These are phyloP conservation scores for Strigamia maritima DNA, from an alignment of 2,888 invertebrate species.

Conservation along the genomic window DNA sequence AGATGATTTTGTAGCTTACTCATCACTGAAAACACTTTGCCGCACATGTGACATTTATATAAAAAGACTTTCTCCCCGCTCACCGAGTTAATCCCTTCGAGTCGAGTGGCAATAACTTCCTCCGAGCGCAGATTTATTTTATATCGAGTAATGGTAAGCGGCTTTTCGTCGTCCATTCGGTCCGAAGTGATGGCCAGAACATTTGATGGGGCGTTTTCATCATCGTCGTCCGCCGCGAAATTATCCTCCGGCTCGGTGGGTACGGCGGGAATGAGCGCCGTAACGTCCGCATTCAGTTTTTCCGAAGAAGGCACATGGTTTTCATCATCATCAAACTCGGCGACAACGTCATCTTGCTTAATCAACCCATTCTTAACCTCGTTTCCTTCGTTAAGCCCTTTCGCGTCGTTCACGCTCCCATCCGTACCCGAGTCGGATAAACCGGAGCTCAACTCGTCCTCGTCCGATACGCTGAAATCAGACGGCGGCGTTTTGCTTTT, in stretches of 20 bases:
- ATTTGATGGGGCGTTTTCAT: conserved; percentile 7
- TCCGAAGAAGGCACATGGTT: conserved; percentile 39
- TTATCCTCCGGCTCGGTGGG: conserved; percentile 37
- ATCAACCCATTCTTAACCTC: conserved; percentile 10
- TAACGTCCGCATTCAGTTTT: conserved; percentile 34
- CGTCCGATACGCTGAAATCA: conserved; percentile 23
- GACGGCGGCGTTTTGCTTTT: neutral
- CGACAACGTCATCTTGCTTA: neutral
- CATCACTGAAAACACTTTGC: conserved; percentile 48
- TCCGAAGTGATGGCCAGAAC: conserved; percentile 21
- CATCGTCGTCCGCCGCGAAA: conserved; percentile 23
- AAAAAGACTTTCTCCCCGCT: conserved; percentile 48
- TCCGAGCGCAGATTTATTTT: conserved; percentile 44
- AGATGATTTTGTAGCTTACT: conserved; percentile 50
- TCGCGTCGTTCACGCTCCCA: neutral
- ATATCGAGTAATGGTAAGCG: conserved; percentile 36
- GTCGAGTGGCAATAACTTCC: conserved; percentile 49
- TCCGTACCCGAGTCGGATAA: conserved; percentile 35
- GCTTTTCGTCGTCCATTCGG: conserved; percentile 21
- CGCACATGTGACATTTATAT: conserved; percentile 52
- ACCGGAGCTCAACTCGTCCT: conserved; percentile 38
- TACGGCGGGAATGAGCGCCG: conserved; percentile 47
- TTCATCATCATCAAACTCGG: conserved; percentile 35
- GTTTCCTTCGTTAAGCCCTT: neutral
- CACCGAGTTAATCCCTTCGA: conserved; percentile 49